phyloP scores from a whole-genome alignment of 1,140 invertebrate genomes.

The Camponotus vicinus region DNA sequence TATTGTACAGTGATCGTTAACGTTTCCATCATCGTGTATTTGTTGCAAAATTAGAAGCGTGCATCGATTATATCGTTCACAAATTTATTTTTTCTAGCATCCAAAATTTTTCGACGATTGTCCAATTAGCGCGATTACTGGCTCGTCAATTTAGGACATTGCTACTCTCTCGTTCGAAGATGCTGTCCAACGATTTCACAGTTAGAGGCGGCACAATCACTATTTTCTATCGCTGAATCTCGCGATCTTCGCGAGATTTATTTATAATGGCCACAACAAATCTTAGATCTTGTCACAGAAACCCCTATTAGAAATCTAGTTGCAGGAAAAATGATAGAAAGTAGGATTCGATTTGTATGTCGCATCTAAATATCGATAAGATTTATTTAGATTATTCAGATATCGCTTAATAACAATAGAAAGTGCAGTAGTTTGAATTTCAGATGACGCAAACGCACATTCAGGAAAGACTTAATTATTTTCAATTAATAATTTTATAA shows the following conservation, averaged over 20 bases:
- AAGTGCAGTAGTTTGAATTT: not conserved
- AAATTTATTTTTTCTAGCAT: slow-evolving; percentile 3
- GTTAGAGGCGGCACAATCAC: slow-evolving; percentile 46
- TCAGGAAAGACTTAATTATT: not conserved
- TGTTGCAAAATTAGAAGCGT: not conserved
- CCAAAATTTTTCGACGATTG: slow-evolving; percentile 19
- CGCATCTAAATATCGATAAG: not conserved
- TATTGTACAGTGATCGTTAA: not conserved
- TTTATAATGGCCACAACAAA: slow-evolving; percentile 70
- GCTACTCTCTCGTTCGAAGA: slow-evolving; percentile 47
- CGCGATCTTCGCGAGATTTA: slow-evolving; percentile 62
- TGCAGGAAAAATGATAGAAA: slow-evolving; percentile 27
- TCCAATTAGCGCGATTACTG: slow-evolving; percentile 58
- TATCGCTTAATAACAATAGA: not conserved
- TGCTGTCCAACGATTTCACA: slow-evolving; percentile 47
- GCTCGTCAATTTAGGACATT: slow-evolving; percentile 59
- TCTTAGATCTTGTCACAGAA: slow-evolving; percentile 67
- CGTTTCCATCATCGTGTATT: not conserved
- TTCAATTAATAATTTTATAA: not conserved
- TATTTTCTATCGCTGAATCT: slow-evolving; percentile 66
- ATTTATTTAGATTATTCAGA: slow-evolving; percentile 7
- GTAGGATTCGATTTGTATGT: not conserved
- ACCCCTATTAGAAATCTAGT: slow-evolving; percentile 60
- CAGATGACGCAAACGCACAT: not conserved
- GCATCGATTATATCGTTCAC: not conserved